These are phyloP conservation scores for Agonopterix arenella DNA, from an alignment of 2,888 invertebrate species.

Conservation along the genomic window DNA sequence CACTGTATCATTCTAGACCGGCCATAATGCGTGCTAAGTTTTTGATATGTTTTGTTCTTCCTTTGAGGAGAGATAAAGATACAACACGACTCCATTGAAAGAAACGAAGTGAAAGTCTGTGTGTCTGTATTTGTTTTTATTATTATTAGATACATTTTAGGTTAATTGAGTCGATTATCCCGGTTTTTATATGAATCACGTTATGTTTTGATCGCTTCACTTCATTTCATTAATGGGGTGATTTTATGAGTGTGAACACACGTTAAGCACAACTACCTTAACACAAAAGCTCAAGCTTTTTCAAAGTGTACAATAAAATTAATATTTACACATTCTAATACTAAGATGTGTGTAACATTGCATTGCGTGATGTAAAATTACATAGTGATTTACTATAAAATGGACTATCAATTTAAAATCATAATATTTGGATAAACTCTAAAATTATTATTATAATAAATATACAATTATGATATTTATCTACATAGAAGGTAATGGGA, in stretches of 20 bases:
- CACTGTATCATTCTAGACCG: too few species aligned
- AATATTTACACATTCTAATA: constrained; percentile 36
- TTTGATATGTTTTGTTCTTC: constrained; percentile 33
- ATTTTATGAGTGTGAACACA: constrained; percentile 14
- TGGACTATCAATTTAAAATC: constrained; percentile 42
- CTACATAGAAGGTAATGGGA: constrained; percentile 57
- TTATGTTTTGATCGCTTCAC: constrained; percentile 8
- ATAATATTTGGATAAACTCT: constrained; percentile 64
- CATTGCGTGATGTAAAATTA: constrained; percentile 34
- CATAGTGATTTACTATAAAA: constrained; percentile 26
- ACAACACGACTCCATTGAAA: too few species aligned
- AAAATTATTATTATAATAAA: constrained; percentile 33
- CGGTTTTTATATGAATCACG: too few species aligned
- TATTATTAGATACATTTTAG: too few species aligned
- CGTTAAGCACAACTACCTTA: constrained; percentile 20
- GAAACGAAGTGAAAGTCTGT: too few species aligned
- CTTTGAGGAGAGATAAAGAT: constrained; percentile 1
- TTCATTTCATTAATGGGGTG: constrained; percentile 10
- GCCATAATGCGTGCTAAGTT: constrained; percentile 21
- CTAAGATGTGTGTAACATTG: constrained; percentile 24
- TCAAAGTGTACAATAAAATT: constrained; percentile 15
- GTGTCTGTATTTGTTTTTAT: too few species aligned
- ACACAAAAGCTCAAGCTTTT: constrained; percentile 31
- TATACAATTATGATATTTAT: constrained; percentile 40
- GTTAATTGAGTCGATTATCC: too few species aligned